Evolutionary conservation across 2,888 invertebrate genomes (phyloP), one percentile per base, ranked within the genome.

Genomic region (Strigamia crassipes): DNA sequence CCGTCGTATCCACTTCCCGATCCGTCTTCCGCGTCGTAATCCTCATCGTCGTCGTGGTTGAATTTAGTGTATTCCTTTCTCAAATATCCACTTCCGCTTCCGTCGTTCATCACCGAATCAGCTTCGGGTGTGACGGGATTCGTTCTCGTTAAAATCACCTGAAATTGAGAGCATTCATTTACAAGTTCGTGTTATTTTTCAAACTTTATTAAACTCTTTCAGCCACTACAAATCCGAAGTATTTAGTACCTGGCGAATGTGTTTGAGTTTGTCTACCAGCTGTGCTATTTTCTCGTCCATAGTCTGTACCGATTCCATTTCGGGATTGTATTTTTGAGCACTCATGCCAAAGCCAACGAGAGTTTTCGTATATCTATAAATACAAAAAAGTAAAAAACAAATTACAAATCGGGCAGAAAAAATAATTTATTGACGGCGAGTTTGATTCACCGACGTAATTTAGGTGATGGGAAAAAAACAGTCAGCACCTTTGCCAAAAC

Each of bases 281-380:
- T 90, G 90, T 1, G 91, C 90, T 13, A 92, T 87, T 84, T 88
- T 87, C 2, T 88, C 87, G 85, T 90, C 90, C 6, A 88, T 87
- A 23, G 86, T 87, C n/a, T 84, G 83, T 8, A 87, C 87, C 84
- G 89, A 88, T 83, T 90, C 89, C 83, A 91, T 88, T 88, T 95
- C 95, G 0, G 95, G 94, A 87, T 95, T 95, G 89, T 94, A 94
- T 86, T 92, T 92, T 87, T 95, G 94, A 85, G 93, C 92, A 84
- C 91, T 92, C 82, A 92, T 86, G 9, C 93, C 93, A 78, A 93
- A 91, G 56, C 93, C 92, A 27, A 93, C 94, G 10, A 94, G 91
- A 0, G 93, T 92, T 86, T 94, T 93, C 13, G 92, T 91, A 87
- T 95, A 95, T 87, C 95, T 95, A 61, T 61, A 23, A 61, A 56